These are phyloP conservation scores for Drosophila peninsularis DNA, from an alignment of 2,888 invertebrate genomes.

Conservation along the genomic window DNA sequence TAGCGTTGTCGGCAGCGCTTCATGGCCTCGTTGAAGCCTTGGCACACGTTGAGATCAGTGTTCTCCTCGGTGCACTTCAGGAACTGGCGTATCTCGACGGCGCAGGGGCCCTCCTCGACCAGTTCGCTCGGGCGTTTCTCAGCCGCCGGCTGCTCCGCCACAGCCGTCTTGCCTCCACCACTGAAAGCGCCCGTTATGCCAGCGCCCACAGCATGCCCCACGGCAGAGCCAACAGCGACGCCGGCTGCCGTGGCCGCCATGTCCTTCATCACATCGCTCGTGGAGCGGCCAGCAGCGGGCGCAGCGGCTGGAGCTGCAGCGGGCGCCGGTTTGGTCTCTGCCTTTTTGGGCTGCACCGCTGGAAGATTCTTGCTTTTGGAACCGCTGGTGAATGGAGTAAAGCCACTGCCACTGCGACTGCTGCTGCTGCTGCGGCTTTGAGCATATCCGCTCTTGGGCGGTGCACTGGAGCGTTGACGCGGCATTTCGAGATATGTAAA, in stretches of 20 bases:
- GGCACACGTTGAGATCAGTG: conserved; percentile 55
- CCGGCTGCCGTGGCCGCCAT: conserved; percentile 73
- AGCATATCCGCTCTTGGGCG: conserved; percentile 2
- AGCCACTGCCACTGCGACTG: conserved; percentile 25
- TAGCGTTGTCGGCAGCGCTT: conserved; percentile 62
- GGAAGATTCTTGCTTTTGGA: conserved; percentile 36
- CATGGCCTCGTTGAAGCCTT: conserved; percentile 64
- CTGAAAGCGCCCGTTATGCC: conserved; percentile 63
- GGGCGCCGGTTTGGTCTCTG: conserved; percentile 43
- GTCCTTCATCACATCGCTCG: conserved; percentile 61
- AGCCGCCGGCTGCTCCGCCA: conserved; percentile 5
- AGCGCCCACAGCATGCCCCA: conserved; percentile 70
- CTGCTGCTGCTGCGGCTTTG: conserved; percentile 14
- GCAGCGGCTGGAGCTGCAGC: conserved; percentile 24
- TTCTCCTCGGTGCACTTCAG: conserved; percentile 70
- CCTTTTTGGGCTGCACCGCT: conserved; percentile 39
- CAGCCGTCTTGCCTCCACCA: conserved; percentile 36
- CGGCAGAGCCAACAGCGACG: conserved; percentile 70
- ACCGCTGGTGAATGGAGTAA: conserved; percentile 23
- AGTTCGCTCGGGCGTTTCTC: conserved; percentile 40
- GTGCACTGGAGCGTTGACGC: conserved; percentile 55
- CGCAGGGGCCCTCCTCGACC: conserved; percentile 63
- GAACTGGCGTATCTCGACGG: conserved; percentile 61
- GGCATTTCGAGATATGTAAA: conserved; percentile 47
- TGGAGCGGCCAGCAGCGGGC: conserved; percentile 43